phyloP scores from a whole-genome alignment of 2,888 invertebrate genomes.

The Vandiemenella viatica region DNA sequence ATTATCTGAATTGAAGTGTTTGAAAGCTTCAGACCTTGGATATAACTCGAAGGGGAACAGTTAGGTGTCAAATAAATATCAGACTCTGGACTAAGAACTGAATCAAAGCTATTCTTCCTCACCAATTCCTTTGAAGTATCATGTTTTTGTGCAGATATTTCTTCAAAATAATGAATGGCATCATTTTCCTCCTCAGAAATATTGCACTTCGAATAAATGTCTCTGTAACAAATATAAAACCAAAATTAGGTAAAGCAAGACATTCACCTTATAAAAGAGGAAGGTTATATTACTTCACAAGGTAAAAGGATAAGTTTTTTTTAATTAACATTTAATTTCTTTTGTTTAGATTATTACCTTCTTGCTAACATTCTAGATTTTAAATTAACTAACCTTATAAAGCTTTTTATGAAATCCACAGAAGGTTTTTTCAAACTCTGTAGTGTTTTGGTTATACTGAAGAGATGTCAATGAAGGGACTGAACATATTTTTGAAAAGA shows the following conservation, averaged over 20 bases:
- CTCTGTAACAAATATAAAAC: too few species aligned
- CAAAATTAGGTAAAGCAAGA: too few species aligned
- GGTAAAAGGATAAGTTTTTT: too few species aligned
- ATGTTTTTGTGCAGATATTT: slow-evolving; percentile 23
- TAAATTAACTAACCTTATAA: slow-evolving; percentile 29
- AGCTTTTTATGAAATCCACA: slow-evolving; percentile 23
- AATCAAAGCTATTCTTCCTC: slow-evolving; percentile 20
- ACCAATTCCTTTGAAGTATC: slow-evolving; percentile 18
- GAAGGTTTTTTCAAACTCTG: slow-evolving; percentile 11
- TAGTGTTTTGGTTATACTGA: too few species aligned
- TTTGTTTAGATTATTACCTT: too few species aligned
- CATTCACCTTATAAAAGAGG: slow-evolving; percentile 13
- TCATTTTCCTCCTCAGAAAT: slow-evolving; percentile 35
- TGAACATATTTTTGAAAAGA: too few species aligned
- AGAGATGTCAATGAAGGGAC: too few species aligned
- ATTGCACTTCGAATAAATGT: slow-evolving; percentile 36
- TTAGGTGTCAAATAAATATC: slow-evolving; percentile 36
- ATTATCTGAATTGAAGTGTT: not conserved
- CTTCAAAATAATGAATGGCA: slow-evolving; percentile 32
- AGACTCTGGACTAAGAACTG: slow-evolving; percentile 28
- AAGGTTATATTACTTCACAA: not conserved
- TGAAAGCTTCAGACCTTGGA: not conserved
- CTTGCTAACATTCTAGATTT: too few species aligned
- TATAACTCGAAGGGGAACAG: slow-evolving; percentile 27
- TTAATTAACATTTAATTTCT: too few species aligned